Percentiles rank a stretch among this genome's conserved stretches.
Evolutionary conservation across 2,797 vertebrate genomes (phyloP).

Genomic region (Sparidentex hasta): DNA sequence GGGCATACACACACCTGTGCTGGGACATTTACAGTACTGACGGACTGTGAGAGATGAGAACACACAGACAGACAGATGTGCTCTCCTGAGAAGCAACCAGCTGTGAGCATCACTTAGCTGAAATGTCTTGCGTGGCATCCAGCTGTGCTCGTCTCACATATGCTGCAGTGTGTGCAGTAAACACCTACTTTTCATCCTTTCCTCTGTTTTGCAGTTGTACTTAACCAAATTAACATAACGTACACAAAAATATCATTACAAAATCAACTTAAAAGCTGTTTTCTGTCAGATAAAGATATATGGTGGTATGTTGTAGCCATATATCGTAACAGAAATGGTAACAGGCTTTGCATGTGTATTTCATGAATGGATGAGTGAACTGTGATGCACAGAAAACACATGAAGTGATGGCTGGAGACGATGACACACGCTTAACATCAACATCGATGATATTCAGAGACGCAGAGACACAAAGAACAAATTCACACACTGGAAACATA

Average conservation of each 20-base stretch:
- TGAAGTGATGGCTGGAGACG: constrained; percentile 56
- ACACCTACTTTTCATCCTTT: constrained; percentile 16
- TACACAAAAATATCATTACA: constrained; percentile 28
- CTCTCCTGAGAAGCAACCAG: constrained; percentile 66
- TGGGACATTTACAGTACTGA: constrained; percentile 73
- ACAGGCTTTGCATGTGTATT: constrained; percentile 66
- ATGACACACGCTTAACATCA: constrained; percentile 79
- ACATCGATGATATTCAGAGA: constrained; percentile 55
- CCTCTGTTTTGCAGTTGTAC: constrained; percentile 25
- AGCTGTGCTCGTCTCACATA: constrained; percentile 46
- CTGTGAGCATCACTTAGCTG: constrained; percentile 28
- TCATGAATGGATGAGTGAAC: constrained; percentile 65
- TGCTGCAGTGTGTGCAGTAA: constrained; percentile 11
- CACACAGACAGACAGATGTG: constrained; percentile 79
- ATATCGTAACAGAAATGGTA: constrained; percentile 72
- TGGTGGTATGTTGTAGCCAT: constrained; percentile 58
- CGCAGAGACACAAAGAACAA: constrained; percentile 37
- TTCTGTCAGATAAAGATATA: constrained; percentile 63
- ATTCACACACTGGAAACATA: constrained; percentile 51
- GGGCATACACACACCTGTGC: constrained; percentile 65
- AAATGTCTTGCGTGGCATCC: constrained; percentile 35
- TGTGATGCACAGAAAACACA: constrained; percentile 61
- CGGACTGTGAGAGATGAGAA: constrained; percentile 80
- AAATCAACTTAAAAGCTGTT: constrained; percentile 57
- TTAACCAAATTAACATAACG: constrained; percentile 32